phyloP scores from a whole-genome alignment of 2,113 vertebrate species.

The Anarhynchus alexandrinus region DNA sequence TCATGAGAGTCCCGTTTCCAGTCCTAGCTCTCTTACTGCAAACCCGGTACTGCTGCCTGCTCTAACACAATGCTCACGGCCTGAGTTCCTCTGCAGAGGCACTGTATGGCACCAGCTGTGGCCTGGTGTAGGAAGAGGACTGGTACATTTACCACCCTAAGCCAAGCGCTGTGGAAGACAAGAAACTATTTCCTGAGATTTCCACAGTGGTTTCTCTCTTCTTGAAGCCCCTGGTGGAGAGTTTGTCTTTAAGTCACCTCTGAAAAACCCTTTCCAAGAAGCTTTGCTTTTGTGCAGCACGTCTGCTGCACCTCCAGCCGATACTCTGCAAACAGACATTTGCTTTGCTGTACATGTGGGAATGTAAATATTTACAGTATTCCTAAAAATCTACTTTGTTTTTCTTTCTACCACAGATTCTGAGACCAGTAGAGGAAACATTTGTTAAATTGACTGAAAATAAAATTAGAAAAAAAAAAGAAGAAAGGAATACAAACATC shows the following conservation, averaged over 20 bases:
- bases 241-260: background rate
- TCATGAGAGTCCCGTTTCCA: background rate
- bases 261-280: background rate
- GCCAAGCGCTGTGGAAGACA: background rate
- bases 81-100: background rate
- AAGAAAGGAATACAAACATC: background rate
- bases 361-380: background rate
- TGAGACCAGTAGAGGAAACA: background rate
- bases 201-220: background rate
- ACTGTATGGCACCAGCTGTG: background rate
- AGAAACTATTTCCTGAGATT: background rate
- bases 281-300: background rate
- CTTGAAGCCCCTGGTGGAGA: background rate
- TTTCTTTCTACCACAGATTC: background rate
- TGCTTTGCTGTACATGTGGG: background rate
- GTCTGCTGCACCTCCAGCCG: background rate
- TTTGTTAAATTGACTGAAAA: background rate
- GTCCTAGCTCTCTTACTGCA: background rate
- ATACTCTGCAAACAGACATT: background rate
- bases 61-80: rapidly evolving
- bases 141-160: background rate
- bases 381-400: background rate
- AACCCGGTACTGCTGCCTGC: background rate
- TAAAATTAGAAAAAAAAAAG: background rate
- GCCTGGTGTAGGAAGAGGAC: background rate